These are phyloP conservation scores for Thalassoma bifasciatum DNA, from an alignment of 2,113 vertebrate genomes.

Conservation along the genomic window DNA sequence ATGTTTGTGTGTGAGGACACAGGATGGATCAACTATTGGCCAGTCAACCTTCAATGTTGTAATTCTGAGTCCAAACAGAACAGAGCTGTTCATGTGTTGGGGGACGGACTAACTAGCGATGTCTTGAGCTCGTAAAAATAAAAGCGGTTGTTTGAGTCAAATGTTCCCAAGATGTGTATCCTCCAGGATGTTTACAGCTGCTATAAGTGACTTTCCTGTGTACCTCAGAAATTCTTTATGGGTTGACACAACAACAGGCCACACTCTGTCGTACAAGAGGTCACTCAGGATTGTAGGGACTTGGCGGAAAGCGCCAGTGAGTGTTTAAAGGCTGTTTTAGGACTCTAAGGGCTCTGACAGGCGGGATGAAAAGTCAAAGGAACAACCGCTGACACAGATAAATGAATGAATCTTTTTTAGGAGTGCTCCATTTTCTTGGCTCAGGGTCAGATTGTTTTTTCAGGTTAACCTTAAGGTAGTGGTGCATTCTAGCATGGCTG, in stretches of 20 bases:
- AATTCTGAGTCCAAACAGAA: slow-evolving; percentile 34
- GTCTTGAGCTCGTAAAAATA: slow-evolving; percentile 40
- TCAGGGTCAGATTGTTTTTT: background rate
- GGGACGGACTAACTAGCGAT: slow-evolving; percentile 34
- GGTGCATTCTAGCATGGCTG: no score
- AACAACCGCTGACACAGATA: slow-evolving; percentile 5
- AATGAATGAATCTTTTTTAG: slow-evolving; percentile 32
- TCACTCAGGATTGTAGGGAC: slow-evolving; percentile 11
- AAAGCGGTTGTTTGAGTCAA: slow-evolving; percentile 27
- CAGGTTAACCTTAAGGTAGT: no score
- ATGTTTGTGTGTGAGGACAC: slow-evolving; percentile 47
- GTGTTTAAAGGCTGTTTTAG: slow-evolving; percentile 44
- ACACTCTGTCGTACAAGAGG: slow-evolving; percentile 30
- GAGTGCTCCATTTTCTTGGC: background rate
- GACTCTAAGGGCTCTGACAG: slow-evolving; percentile 13
- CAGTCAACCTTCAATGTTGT: slow-evolving; percentile 14
- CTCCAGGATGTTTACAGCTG: slow-evolving; percentile 49
- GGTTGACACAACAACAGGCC: slow-evolving; percentile 51
- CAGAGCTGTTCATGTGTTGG: slow-evolving; percentile 3
- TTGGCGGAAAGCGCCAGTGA: background rate
- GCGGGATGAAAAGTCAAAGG: no score
- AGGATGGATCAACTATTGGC: slow-evolving; percentile 31
- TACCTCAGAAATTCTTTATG: slow-evolving; percentile 52
- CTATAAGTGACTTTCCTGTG: slow-evolving; percentile 36
- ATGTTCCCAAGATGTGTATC: slow-evolving; percentile 33